Evolutionary conservation across 2,113 vertebrate species (phyloP), one percentile per base, ranked within the genome.

Genomic region (Apistogramma diplotaenia): DNA sequence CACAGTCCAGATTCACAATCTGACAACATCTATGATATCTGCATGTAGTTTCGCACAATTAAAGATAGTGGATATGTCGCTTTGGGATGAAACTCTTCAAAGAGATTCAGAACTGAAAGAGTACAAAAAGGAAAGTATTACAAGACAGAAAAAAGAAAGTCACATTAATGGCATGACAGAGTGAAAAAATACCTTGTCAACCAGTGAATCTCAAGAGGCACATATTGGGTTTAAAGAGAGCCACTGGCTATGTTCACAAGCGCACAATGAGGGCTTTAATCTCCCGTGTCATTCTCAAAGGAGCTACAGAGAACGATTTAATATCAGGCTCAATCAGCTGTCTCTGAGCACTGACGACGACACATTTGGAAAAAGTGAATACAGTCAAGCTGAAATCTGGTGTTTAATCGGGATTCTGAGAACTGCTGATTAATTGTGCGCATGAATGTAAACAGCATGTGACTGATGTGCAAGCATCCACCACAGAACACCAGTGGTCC

Each of bases 131-230:
- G 74, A 76, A 74, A 33, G 58, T 46, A 60, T 76, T 70, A 81
- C 33, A 83, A 74, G 25, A 74, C 56, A 51, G 35, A 27, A 59
- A 58, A 85, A 54, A 83, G 59, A 82, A 84, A 78, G 21, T 49
- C 60, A 61, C 70, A 85, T 86, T 74, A 61, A 85, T 74, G 76
- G 77, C 46, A 74, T 79, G 78, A 87, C 51, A 29, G 72, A 76
- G 72, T 86, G 76, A 60, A 54, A 35, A 77, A 59, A 76, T 27
- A 88, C 76, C 43, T 65, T 70, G 81, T 74, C 43, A 73, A 85
- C 62, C 59, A 81, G 78, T 79, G 65, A 82, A 75, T 89, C 85
- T 88, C 86, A 46, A 82, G 79, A 90, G 89, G 89, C 90, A 93
- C 85, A 78, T 72, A 49, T 46, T 61, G 85, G 73, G 83, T 79